Conservation (phyloP, 2,797 vertebrate genomes). For the Podarcis siculus region DNA sequence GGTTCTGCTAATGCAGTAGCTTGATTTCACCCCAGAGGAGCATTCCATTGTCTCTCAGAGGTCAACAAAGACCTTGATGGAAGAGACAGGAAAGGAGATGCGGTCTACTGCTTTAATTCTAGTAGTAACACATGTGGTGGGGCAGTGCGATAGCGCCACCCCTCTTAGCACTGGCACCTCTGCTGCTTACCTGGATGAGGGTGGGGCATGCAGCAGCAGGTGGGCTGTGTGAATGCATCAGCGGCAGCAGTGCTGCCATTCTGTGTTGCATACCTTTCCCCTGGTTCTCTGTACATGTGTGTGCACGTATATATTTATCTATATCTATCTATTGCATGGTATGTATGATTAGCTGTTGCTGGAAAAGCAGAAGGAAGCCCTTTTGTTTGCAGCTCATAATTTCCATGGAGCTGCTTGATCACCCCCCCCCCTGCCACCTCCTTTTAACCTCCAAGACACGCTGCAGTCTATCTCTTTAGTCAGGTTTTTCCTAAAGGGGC, state of each 20-base stretch:
- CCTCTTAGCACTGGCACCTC: too few species aligned
- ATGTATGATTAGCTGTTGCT: not conserved
- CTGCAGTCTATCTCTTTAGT: not conserved
- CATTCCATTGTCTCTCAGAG: not conserved
- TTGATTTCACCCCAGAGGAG: too few species aligned
- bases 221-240: too few species aligned
- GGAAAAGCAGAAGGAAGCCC: not conserved
- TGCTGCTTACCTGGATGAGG: too few species aligned
- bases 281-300: not conserved
- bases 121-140: too few species aligned
- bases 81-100: not conserved
- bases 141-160: too few species aligned
- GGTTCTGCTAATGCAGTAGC: too few species aligned
- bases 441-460: not conserved
- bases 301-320: not conserved
- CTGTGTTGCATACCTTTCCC: too few species aligned
- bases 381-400: conserved; percentile 9
- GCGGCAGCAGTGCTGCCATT: too few species aligned
- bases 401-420: not conserved
- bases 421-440: not conserved
- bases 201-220: too few species aligned
- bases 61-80: too few species aligned
- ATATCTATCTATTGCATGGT: not conserved
- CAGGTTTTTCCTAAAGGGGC: accelerated
- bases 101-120: not conserved